Base-by-base conservation (phyloP, 2,113 vertebrate species). In the Gnathonemus longibarbis region DNA sequence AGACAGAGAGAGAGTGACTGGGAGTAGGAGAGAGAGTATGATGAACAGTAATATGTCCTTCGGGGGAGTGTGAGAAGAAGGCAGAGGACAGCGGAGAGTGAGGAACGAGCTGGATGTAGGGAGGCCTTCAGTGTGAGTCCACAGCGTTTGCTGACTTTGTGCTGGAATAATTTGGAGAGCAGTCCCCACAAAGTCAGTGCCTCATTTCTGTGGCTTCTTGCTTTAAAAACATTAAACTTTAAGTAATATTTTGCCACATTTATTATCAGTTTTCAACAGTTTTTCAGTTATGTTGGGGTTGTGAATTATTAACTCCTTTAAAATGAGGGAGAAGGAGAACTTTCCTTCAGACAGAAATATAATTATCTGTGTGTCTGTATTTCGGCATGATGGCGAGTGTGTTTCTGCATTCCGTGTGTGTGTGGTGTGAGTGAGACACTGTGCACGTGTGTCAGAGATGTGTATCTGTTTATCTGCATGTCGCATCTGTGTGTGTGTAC, bases 11-110 rank as follows among this genome's bases (percentile, higher is more conserved):
- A 89, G 66, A 89, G 53, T 83, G 89, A 89, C 90, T 92, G 89
- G 31, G 85, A 94, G 91, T 93, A 90, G 27, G 49, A 48, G 52
- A 89, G 91, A 88, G 91, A 91, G 93, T 56, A 91, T 91, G 91
- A 53, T 74, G 58, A 45, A 45, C 83, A 77, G 84, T 92, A 91
- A 92, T 93, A 91, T 91, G 90, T 92, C 88, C 87, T 89, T 87
- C 24, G 91, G 90, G 83, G 50, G 83, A 87, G 66, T 56, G 53
- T 89, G 84, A 1, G 88, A 70, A 48, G 6, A 10, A 91, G 46
- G 48, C 15, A 3, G 89, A 88, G 74, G 49, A 35, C 52, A 53
- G 66, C 88, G 88, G 92, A 46, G 91, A 86, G 92, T 92, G 80
- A 92, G 88, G 58, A 13, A 70, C 31, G 83, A 35, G 89, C 58